Evolutionary conservation across 2,113 vertebrate genomes (phyloP).

Genomic region (Zosterops hypoxanthus): DNA sequence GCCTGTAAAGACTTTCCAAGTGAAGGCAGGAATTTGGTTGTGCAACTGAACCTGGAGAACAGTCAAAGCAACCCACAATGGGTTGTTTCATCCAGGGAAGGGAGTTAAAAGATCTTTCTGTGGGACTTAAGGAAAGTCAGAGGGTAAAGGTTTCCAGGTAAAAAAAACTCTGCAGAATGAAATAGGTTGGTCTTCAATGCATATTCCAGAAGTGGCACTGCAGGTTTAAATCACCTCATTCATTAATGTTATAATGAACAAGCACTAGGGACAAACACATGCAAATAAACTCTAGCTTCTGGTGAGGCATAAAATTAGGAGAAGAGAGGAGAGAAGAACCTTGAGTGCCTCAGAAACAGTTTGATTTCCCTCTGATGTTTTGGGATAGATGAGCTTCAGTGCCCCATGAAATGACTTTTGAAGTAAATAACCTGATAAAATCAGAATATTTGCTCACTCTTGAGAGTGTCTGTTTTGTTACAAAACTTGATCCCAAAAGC

Average conservation of each 20-base stretch:
- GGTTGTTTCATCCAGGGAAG: background rate
- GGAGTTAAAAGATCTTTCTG: background rate
- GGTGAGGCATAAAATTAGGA: background rate
- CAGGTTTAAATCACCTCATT: background rate
- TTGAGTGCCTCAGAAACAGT: background rate
- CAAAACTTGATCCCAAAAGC: background rate
- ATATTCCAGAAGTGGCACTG: background rate
- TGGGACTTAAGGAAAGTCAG: background rate
- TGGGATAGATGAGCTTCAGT: background rate
- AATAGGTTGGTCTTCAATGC: background rate
- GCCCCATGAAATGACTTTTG: background rate
- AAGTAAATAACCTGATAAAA: background rate
- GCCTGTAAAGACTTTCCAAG: background rate
- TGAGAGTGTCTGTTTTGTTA: background rate
- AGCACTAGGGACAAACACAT: background rate
- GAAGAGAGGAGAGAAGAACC: background rate
- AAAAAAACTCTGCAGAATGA: background rate
- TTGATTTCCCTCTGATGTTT: background rate
- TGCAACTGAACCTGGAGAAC: background rate
- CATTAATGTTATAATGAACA: background rate
- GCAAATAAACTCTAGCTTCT: background rate
- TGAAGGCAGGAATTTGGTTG: background rate
- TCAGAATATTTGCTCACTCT: background rate
- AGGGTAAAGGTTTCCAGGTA: background rate
- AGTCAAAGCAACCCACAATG: background rate